Base-by-base conservation (phyloP, 2,797 vertebrate species). In the Ctenopoma kingsleyae region DNA sequence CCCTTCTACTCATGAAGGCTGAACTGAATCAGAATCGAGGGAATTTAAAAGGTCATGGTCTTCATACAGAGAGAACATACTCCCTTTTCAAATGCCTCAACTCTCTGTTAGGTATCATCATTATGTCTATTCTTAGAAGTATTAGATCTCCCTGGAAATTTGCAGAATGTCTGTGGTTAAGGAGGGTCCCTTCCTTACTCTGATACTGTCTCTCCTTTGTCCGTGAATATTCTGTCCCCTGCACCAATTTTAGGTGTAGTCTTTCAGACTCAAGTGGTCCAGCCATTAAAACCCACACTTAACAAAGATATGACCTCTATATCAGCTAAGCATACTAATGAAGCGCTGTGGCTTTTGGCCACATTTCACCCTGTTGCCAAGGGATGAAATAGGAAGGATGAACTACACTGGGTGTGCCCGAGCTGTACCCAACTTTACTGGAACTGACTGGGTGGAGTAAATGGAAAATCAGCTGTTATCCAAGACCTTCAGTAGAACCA, bases 21-120 rank as follows among this genome's bases (percentile, higher is more conserved):
- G 64, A 84, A 66, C 60, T 64, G 72, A 81, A 89, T 78, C 64
- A 69, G 59, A 65, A 15, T 52, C 52, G 47, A 32, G 66, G 63
- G 71, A 78, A 86, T 86, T 79, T 67, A 50, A 88, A 91, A 91
- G 83, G 75, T 80, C 76, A 81, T 15, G 8, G 44, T 61, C 62
- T 43, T 83, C 61, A 86, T 73, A 78, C 36, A 64, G n/a, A 67
- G 41, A 59, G 66, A 85, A 84, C 62, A n/a, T 22, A 87, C 80
- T 86, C 82, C 80, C 78, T 78, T 87, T 86, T 87, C 47, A 82
- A 85, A 90, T 76, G 62, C 63, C 70, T 81, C 36, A 69, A 70
- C 74, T 76, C 41, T 79, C 85, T 89, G 80, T 66, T 78, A 44
- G 27, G 64, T 65, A 78, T 86, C 74, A 78, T 78, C 65, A 78